A percentile compares a stretch with the other conserved stretches of the same genome.
Conservation (phyloP, 2,888 invertebrate genomes). For the Neoascia interrupta region DNA sequence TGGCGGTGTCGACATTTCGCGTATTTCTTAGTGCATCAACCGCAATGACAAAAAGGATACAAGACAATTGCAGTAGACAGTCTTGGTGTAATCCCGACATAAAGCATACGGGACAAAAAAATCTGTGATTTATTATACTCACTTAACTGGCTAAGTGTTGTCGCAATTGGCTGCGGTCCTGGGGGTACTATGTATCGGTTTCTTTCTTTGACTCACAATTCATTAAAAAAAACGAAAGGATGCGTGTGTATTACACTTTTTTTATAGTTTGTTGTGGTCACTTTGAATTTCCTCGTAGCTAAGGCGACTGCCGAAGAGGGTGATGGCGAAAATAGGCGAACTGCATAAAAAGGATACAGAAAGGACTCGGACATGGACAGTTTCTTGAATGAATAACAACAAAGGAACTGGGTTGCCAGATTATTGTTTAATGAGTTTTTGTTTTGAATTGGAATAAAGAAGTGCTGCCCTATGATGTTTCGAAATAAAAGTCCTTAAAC, state of each 20-base stretch:
- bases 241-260: constrained; percentile 55
- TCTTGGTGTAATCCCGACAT: too few relatives aligned
- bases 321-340: constrained; percentile 21
- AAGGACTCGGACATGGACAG: constrained; percentile 8
- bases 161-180: constrained; percentile 29
- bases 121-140: constrained; percentile 40
- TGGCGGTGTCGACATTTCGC: background rate
- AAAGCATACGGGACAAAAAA: constrained; percentile 30
- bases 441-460: too few relatives aligned
- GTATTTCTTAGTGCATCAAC: constrained; percentile 23
- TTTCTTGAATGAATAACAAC: constrained; percentile 47
- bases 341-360: constrained; percentile 12
- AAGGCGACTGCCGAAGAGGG: constrained; percentile 51
- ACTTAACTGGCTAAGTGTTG: constrained; percentile 35
- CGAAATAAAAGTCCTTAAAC: too few relatives aligned
- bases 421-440: background rate
- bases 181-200: background rate
- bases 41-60: too few relatives aligned
- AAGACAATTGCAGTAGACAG: too few relatives aligned
- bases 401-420: constrained; percentile 26
- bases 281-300: constrained; percentile 18
- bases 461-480: too few relatives aligned
- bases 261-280: constrained; percentile 55
- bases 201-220: constrained; percentile 17
- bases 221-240: too few relatives aligned